A percentile compares a stretch with the other conserved stretches of the same genome.
Evolutionary conservation across 2,797 vertebrate genomes (phyloP).

Genomic region (Notolabrus celidotus): DNA sequence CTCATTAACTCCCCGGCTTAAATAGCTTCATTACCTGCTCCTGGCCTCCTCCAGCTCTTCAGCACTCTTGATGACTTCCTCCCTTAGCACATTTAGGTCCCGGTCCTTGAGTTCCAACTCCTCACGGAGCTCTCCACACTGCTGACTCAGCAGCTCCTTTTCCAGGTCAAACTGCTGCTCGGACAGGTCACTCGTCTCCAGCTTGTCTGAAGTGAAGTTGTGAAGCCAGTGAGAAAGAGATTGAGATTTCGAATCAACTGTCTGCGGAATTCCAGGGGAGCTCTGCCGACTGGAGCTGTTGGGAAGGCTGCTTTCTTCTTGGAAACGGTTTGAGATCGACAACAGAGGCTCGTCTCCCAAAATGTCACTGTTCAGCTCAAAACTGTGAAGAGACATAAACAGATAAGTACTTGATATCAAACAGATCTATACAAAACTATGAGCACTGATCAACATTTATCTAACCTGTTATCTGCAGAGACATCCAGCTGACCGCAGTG

Average conservation of each 20-base stretch:
- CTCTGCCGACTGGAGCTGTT: conserved; percentile 17
- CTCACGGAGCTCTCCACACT: conserved; percentile 81
- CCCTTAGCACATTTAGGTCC: conserved; percentile 76
- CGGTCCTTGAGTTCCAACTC: conserved; percentile 81
- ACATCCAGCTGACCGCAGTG: conserved; percentile 70
- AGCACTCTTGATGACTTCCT: conserved; percentile 77
- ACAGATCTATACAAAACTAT: background rate
- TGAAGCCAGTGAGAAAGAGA: conserved; percentile 59
- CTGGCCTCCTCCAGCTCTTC: conserved; percentile 83
- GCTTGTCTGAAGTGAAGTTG: conserved; percentile 34
- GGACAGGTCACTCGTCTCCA: conserved; percentile 59
- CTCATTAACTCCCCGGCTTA: background rate
- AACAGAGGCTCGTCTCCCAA: conserved; percentile 76
- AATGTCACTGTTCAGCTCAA: conserved; percentile 80
- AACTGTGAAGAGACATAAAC: conserved; percentile 53
- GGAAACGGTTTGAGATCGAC: conserved; percentile 66
- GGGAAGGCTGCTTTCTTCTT: conserved; percentile 32
- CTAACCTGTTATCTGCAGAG: conserved; percentile 74
- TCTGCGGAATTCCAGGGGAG: background rate
- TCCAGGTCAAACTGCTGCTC: conserved; percentile 67
- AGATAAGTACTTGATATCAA: background rate
- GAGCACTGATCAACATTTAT: conserved; percentile 7
- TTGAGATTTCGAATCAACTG: background rate
- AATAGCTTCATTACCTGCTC: conserved; percentile 65
- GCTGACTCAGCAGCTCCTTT: conserved; percentile 78